Evolutionary conservation across 2,113 vertebrate species (phyloP).

Genomic region (Platysteira castanea): DNA sequence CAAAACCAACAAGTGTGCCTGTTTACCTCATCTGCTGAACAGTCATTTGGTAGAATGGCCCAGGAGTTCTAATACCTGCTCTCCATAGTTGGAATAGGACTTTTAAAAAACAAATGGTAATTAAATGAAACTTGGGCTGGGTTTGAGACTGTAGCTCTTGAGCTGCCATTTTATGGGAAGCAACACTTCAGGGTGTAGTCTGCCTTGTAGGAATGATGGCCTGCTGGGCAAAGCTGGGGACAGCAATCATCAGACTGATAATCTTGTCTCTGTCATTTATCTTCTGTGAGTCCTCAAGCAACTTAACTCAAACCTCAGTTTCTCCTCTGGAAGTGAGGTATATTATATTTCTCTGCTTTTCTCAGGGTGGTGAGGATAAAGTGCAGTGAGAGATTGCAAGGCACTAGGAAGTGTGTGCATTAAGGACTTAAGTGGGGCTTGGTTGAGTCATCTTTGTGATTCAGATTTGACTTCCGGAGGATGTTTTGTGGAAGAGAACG

Average conservation of each 20-base stretch:
- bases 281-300: background rate
- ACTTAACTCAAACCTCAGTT: background rate
- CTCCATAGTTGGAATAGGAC: background rate
- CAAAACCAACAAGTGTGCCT: background rate
- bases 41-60: background rate
- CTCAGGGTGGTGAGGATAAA: background rate
- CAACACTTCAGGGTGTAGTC: rapidly evolving
- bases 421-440: background rate
- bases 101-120: background rate
- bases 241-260: background rate
- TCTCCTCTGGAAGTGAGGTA: background rate
- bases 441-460: background rate
- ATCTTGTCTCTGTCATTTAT: background rate
- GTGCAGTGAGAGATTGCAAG: background rate
- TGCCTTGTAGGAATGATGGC: background rate
- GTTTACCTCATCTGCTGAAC: background rate
- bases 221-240: background rate
- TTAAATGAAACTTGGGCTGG: background rate
- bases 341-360: background rate
- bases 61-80: background rate
- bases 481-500: background rate
- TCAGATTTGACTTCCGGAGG: background rate
- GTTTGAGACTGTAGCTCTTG: background rate
- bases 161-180: background rate
- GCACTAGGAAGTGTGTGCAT: background rate